Evolutionary conservation across 2,113 vertebrate species (phyloP), one percentile per base, ranked within the genome.

Genomic region (Colaptes auratus): DNA sequence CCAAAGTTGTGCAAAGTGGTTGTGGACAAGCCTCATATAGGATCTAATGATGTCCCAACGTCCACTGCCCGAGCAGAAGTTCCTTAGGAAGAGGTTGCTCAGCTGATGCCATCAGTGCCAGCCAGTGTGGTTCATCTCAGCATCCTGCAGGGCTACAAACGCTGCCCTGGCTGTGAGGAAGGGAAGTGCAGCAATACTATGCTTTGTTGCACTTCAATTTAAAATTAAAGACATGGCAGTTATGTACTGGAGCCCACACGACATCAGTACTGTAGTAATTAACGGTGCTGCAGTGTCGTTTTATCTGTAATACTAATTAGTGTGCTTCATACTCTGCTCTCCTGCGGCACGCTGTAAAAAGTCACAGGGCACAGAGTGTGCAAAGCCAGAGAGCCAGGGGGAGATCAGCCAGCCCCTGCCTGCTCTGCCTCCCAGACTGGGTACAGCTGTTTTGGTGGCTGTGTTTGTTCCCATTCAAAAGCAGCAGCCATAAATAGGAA

Each of bases 191-290:
- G 95, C 92, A 92, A 92, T 95, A 92, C 95, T 96, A 98, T 95
- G 96, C 96, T 98, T 97, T 97, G 95, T 78, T 98, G 97, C 97
- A 94, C 96, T 97, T 97, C 97, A 97, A 96, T 98, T 98, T 97
- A 95, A 96, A 97, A 97, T 97, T 96, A 98, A 97, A 93, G 80
- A 88, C 91, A 94, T 95, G 90, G 94, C 96, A 98, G 89, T 98
- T 97, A 97, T 97, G 93, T 96, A 97, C 97, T 95, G 96, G 94
- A 97, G 94, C 86, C 88, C 83, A 71, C 55, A 73, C 82, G 95
- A 95, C 96, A 96, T 95, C 96, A 95, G 96, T 95, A 89, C 82
- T 86, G 74, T 28, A 96, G 93, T 97, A 97, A 98, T 98, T 97
- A 98, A 96, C 95, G 86, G 33, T 92, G 94, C 89, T 76, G 86